A percentile compares a stretch with the other conserved stretches of the same genome.
Conservation (phyloP, 2,888 invertebrate genomes). For the Tetragnatha montana region DNA sequence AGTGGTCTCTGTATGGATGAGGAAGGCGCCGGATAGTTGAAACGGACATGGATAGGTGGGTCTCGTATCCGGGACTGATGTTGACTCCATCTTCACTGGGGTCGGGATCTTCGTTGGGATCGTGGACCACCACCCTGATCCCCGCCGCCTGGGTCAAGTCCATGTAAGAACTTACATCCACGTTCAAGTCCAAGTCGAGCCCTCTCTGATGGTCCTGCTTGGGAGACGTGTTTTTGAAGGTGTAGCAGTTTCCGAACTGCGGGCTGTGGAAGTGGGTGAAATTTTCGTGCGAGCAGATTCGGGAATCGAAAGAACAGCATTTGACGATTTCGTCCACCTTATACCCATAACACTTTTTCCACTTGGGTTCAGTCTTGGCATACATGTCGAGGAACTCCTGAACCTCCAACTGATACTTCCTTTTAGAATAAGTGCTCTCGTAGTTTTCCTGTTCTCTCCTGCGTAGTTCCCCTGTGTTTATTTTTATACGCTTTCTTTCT, state of each 20-base stretch:
- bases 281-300: neutral
- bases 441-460: neutral
- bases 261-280: neutral
- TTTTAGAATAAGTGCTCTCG: neutral
- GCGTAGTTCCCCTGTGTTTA: neutral
- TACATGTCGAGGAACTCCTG: conserved; percentile 16
- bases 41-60: neutral
- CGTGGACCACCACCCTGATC: conserved; percentile 15
- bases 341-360: conserved; percentile 11
- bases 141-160: neutral
- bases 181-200: conserved; percentile 7
- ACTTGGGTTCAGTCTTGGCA: neutral
- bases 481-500: no score
- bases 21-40: neutral
- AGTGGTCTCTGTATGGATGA: conserved; percentile 15
- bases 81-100: conserved; percentile 29
- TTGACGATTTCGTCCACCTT: neutral
- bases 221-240: conserved; percentile 17
- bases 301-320: conserved; percentile 1
- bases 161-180: neutral
- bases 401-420: neutral
- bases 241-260: conserved; percentile 34
- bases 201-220: neutral
- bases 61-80: conserved; percentile 19
- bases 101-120: conserved; percentile 27